A percentile compares a stretch with the other conserved stretches of the same genome.
These are phyloP conservation scores for Micropterix aruncella DNA, from an alignment of 2,888 invertebrate species.

Conservation along the genomic window DNA sequence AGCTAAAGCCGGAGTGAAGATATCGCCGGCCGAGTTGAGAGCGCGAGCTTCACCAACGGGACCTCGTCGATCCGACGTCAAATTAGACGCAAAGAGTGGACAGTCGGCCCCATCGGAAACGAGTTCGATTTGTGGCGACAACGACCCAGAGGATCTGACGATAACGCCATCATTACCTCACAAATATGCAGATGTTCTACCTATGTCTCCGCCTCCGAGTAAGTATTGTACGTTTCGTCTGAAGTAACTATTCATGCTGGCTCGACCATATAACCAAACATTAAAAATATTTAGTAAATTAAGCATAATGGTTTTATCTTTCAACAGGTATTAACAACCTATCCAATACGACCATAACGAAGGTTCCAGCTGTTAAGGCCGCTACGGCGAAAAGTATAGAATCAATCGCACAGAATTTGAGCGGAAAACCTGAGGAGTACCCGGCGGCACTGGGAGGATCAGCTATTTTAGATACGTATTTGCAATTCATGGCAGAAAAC, in stretches of 20 bases:
- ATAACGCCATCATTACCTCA: constrained; percentile 33
- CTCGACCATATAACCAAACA: neutral
- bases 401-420: constrained; percentile 42
- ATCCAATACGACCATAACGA: constrained; percentile 49
- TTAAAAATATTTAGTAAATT: neutral
- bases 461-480: constrained; percentile 73
- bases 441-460: constrained; percentile 59
- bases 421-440: constrained; percentile 49
- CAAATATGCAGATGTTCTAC: constrained; percentile 34
- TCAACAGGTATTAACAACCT: constrained; percentile 35
- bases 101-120: constrained; percentile 56
- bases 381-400: constrained; percentile 53
- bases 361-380: constrained; percentile 47
- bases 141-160: constrained; percentile 75
- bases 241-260: neutral
- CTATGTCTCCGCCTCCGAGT: constrained; percentile 49
- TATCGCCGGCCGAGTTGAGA: constrained; percentile 67
- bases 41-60: constrained; percentile 81
- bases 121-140: constrained; percentile 62
- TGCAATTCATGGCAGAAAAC: constrained; percentile 79
- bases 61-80: constrained; percentile 59
- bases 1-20: constrained; percentile 80
- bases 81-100: constrained; percentile 59
- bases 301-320: constrained; percentile 1
- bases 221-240: constrained; percentile 18